Conservation (phyloP, 1,140 invertebrate genomes). For the Zaprionus nigranus region DNA sequence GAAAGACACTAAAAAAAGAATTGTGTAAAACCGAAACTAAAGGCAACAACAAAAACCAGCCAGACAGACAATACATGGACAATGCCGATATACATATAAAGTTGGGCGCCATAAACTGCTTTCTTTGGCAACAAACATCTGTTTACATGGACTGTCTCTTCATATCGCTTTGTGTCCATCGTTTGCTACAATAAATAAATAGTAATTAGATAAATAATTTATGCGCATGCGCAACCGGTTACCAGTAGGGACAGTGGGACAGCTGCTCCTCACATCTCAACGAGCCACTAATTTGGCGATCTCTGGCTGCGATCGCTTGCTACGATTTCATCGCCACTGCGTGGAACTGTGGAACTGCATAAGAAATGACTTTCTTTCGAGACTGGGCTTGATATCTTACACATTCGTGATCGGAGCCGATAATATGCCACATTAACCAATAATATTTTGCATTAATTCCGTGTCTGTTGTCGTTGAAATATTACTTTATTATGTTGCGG, state of each 20-base stretch:
- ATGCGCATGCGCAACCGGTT: constrained; percentile 47
- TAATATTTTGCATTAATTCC: constrained; percentile 77
- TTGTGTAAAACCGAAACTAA: constrained; percentile 39
- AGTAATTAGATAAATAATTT: constrained; percentile 46
- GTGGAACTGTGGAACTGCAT: constrained; percentile 34
- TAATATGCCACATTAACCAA: constrained; percentile 48
- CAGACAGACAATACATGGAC: constrained; percentile 12
- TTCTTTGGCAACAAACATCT: constrained; percentile 61
- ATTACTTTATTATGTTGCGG: constrained; percentile 65
- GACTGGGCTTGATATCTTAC: constrained; percentile 32
- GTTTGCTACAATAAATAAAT: constrained; percentile 47
- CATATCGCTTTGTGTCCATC: constrained; percentile 25
- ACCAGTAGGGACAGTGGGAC: constrained; percentile 5
- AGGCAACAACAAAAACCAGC: background rate
- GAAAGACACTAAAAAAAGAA: constrained; percentile 28
- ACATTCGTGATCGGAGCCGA: constrained; percentile 34
- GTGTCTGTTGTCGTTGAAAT: constrained; percentile 51
- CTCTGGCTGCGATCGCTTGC: constrained; percentile 9
- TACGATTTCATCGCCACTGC: constrained; percentile 27
- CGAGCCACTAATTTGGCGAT: constrained; percentile 61
- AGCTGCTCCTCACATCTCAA: constrained; percentile 40
- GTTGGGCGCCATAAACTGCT: constrained; percentile 41
- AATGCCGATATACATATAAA: background rate
- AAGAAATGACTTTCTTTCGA: constrained; percentile 74
- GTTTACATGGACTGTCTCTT: constrained; percentile 38